Base-by-base conservation (phyloP, 2,888 invertebrate species). In the Fragum sueziense region DNA sequence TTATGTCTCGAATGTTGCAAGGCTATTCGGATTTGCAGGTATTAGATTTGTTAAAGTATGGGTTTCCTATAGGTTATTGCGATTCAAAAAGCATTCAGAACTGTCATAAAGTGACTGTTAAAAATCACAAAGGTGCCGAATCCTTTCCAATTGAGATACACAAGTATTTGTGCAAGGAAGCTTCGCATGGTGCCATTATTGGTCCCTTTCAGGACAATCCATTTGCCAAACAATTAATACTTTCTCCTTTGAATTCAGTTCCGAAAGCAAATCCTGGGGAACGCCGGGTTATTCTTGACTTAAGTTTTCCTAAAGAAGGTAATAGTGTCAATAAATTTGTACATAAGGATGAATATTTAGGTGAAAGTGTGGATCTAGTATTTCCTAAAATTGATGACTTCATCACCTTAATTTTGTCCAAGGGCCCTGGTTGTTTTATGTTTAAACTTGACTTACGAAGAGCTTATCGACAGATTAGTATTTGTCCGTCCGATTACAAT, bases 401-500 rank as follows among this genome's bases (percentile, higher is more conserved):
- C 25, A 54, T 22, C 25, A 11, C 54, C 11, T 54, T 54, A 54
- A 54, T 54, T 54, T 22, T n/a, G 25, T 11, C n/a, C 22, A 54
- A 54, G 22, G 54, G 54, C 11, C 22, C 20, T 11, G 54, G 54
- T 6, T n/a, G 22, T 22, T 54, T 54, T 11, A 22, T 54, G 54
- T 54, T 22, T 22, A 54, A 54, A 22, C 22, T 54, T 9, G 54
- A 54, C 22, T 54, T 54, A 22, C n/a, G 22, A 22, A 54, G 54
- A 54, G 54, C 54, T 22, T 54, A 54, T 22, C n/a, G 54, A 54
- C 54, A 11, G 6, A 54, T 54, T 25, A 54, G 54, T 54, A 54
- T 54, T 54, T 54, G 54, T 54, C 54, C 54, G 25, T 54, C 54
- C 11, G 22, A 22, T 54, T 54, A 54, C 25, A 54, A 54, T 54